Conservation (phyloP, 2,797 vertebrate species). For the Gymnoscopelus braueri region DNA sequence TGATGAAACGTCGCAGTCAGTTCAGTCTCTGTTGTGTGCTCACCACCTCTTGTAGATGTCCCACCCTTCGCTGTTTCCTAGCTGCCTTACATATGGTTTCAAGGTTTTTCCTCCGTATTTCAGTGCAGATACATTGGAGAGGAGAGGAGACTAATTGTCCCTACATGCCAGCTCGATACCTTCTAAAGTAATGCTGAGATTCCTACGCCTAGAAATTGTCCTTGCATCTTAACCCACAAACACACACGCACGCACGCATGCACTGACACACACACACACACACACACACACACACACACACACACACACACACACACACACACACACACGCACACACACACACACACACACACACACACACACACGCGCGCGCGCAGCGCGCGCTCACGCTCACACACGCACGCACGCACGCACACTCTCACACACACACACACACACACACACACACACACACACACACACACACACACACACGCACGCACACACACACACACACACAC, state of each 20-base stretch:
- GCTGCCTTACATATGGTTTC: conserved; percentile 34
- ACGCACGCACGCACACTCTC: conserved; percentile 21
- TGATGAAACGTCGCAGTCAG: conserved; percentile 74
- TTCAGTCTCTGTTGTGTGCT: conserved; percentile 55
- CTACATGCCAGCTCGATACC: conserved; percentile 43
- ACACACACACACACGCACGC: not conserved
- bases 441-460: conserved; percentile 27
- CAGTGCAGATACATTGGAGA: conserved; percentile 19
- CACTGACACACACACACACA: conserved; percentile 42
- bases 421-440: conserved; percentile 5
- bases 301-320: conserved; percentile 18
- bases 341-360: conserved; percentile 14
- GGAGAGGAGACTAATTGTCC: conserved; percentile 23
- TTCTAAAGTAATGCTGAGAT: conserved; percentile 2
- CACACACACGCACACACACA: not conserved
- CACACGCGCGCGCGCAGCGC: too few relatives aligned
- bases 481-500: conserved; percentile 5
- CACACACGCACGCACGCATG: not conserved
- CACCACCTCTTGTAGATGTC: conserved; percentile 44
- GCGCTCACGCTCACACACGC: not conserved
- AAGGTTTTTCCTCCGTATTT: conserved; percentile 16
- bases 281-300: conserved; percentile 27
- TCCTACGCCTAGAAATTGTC: conserved; percentile 32
- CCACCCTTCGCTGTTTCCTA: conserved; percentile 30
- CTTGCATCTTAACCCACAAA: conserved; percentile 27